phyloP scores from a whole-genome alignment of 2,888 invertebrate species.

The Dichetophora obliterata region DNA sequence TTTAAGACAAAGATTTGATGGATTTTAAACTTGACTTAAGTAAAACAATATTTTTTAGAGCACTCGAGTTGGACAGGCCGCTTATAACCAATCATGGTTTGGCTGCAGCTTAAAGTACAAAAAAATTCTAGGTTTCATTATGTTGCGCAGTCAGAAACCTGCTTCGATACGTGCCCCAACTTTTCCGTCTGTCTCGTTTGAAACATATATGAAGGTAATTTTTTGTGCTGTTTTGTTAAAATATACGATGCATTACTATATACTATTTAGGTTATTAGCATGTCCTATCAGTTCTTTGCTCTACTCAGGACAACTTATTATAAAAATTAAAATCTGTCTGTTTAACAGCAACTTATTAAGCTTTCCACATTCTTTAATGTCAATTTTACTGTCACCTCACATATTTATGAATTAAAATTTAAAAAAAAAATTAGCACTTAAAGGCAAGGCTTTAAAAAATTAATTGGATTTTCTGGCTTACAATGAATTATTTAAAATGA shows the following conservation, averaged over 20 bases:
- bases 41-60: conserved; percentile 53
- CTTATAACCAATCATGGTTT: conserved; percentile 62
- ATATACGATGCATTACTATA: not conserved
- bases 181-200: conserved; percentile 62
- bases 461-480: too few relatives aligned
- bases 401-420: too few relatives aligned
- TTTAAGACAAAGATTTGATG: too few relatives aligned
- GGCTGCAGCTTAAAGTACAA: conserved; percentile 54
- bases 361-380: too few relatives aligned
- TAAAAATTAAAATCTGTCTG: not conserved
- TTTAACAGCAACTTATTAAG: not conserved
- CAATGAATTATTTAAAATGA: too few relatives aligned
- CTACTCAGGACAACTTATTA: conserved; percentile 57
- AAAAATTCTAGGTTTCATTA: conserved; percentile 56
- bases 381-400: too few relatives aligned
- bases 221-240: too few relatives aligned
- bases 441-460: too few relatives aligned
- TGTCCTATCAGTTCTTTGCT: conserved; percentile 63
- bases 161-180: conserved; percentile 61
- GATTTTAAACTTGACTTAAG: not conserved
- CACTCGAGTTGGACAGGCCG: conserved; percentile 56
- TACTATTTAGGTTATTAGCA: conserved; percentile 57
- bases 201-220: conserved; percentile 60
- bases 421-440: too few relatives aligned
- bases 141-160: conserved; percentile 59